A percentile compares a stretch with the other conserved stretches of the same genome.
Evolutionary conservation across 2,888 invertebrate genomes (phyloP).

Genomic region (Aporophyla lueneburgensis): DNA sequence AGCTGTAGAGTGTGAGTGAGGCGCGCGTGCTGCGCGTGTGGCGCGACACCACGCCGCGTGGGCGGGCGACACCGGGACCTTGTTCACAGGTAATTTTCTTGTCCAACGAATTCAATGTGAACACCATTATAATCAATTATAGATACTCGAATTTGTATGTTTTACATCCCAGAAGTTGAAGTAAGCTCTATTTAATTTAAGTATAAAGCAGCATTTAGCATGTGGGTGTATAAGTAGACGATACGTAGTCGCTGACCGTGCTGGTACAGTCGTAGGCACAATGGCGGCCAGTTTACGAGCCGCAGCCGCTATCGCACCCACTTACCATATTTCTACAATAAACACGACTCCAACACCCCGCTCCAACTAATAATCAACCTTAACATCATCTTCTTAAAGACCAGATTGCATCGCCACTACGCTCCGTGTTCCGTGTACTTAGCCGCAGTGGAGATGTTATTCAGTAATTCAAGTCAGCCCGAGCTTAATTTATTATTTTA

Average conservation of each 20-base stretch:
- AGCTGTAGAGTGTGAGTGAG: background rate
- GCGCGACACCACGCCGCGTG: background rate
- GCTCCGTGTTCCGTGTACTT: slow-evolving; percentile 31
- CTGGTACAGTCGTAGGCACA: slow-evolving; percentile 45
- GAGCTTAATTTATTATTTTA: slow-evolving; percentile 61
- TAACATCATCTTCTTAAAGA: slow-evolving; percentile 16
- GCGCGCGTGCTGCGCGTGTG: too few species aligned
- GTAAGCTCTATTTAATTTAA: slow-evolving; percentile 1
- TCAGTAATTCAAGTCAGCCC: slow-evolving; percentile 56
- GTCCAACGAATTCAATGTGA: background rate
- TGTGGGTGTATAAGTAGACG: slow-evolving; percentile 19
- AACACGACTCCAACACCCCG: slow-evolving; percentile 51
- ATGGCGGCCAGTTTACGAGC: slow-evolving; percentile 62
- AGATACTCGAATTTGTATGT: background rate
- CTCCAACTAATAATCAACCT: slow-evolving; percentile 43
- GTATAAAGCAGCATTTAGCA: slow-evolving; percentile 5
- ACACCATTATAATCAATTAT: background rate
- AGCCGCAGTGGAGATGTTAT: slow-evolving; percentile 54
- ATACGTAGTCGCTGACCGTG: slow-evolving; percentile 52
- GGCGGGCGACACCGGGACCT: background rate
- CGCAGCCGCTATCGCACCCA: slow-evolving; percentile 58
- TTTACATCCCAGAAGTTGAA: background rate
- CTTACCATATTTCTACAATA: slow-evolving; percentile 65
- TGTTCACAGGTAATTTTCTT: background rate
- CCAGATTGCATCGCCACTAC: slow-evolving; percentile 24